Base-by-base conservation (phyloP, 2,113 vertebrate species). In the Pseudopodoces humilis region DNA sequence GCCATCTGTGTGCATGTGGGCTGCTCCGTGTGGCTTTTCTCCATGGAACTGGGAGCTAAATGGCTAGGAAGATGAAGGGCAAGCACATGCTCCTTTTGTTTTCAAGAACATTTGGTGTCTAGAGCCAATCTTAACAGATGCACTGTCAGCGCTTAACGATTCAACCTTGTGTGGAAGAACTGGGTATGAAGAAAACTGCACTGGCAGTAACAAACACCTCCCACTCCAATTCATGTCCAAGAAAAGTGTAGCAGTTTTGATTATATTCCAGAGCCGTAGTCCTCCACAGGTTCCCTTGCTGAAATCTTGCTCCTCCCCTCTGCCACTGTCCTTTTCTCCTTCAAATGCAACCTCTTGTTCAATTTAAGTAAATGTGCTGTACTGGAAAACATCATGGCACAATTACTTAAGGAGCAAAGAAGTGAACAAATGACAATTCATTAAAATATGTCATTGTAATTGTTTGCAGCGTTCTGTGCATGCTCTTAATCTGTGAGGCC, bases 31-130 rank as follows among this genome's bases (percentile, higher is more conserved):
- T 31, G 68, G 35, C 64, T 84, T 84, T 82, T 71, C 60, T 72
- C 31, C 4, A 1, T 11, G 33, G 13, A 37, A 11, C 63, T 8
- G 71, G 79, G 68, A 90, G 35, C 63, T 81, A 75, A 78, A 25
- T 75, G 64, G 56, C 35, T 65, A 80, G n/a, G 47, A 56, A 65
- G 79, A 52, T 4, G 59, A 89, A 94, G 58, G 74, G 62, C 53
- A 75, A 62, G 74, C 74, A 79, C 58, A 13, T 64, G 24, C 58
- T 94, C 91, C 52, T 74, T 80, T 69, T 69, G 13, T 67, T 83
- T 89, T 86, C 78, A 77, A 88, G 91, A 95, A 86, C 79, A 30
- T 74, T 95, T 83, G 63, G 59, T 94, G 94, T 95, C 75, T 88
- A 49, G 68, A 94, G 88, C 75, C 78, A 86, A 19, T 88, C 68